A percentile compares a stretch with the other conserved stretches of the same genome.
phyloP scores from a whole-genome alignment of 2,113 vertebrate genomes.

The Spheniscus mendiculus region DNA sequence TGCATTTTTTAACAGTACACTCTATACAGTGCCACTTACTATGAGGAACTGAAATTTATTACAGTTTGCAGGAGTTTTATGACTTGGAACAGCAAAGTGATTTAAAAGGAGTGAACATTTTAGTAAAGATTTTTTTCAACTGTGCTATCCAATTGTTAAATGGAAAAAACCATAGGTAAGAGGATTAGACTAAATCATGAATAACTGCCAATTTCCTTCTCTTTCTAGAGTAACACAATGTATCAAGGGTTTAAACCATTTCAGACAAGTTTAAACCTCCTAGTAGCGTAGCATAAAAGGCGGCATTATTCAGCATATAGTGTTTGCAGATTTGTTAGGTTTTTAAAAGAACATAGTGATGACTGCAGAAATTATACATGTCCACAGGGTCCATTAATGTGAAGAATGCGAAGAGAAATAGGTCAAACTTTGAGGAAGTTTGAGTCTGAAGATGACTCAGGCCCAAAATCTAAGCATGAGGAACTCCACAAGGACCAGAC shows the following conservation, averaged over 20 bases:
- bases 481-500: neutral
- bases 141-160: neutral
- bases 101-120: constrained; percentile 50
- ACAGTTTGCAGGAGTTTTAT: constrained; percentile 47
- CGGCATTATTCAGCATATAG: neutral
- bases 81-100: constrained; percentile 14
- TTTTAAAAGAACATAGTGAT: neutral
- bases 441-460: neutral
- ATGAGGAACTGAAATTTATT: constrained; percentile 40
- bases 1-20: neutral
- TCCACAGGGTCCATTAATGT: neutral
- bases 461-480: neutral
- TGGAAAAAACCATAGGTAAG: neutral
- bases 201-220: constrained; percentile 2
- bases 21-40: neutral
- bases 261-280: constrained; percentile 11
- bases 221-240: neutral
- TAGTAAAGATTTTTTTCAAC: neutral
- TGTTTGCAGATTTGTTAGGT: neutral
- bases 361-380: neutral
- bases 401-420: neutral
- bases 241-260: constrained; percentile 5
- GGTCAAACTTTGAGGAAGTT: neutral
- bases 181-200: constrained; percentile 26
- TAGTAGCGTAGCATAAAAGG: neutral